phyloP scores from a whole-genome alignment of 2,113 vertebrate genomes.

The Dendropsophus ebraccatus region DNA sequence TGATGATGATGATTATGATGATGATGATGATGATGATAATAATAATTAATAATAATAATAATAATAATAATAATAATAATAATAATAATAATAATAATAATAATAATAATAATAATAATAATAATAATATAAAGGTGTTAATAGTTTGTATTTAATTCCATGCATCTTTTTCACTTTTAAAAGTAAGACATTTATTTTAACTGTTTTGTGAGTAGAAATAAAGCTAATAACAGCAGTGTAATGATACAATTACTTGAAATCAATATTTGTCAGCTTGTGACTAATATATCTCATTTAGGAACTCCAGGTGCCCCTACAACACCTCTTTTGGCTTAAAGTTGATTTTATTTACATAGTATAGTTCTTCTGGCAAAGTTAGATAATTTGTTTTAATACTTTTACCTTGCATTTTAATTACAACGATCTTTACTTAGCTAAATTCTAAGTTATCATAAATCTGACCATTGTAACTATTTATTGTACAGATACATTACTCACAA shows the following conservation, averaged over 20 bases:
- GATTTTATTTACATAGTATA: neutral
- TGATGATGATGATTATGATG: too few relatives aligned
- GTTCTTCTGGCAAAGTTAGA: neutral
- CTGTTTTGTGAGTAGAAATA: slow-evolving; percentile 15
- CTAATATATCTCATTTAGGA: slow-evolving; percentile 50
- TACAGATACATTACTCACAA: too few relatives aligned
- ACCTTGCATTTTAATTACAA: neutral
- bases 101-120: neutral
- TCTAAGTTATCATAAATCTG: neutral
- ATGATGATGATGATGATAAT: too few relatives aligned
- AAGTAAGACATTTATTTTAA: neutral
- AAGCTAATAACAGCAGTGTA: slow-evolving; percentile 35
- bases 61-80: too few relatives aligned
- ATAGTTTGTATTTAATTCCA: neutral
- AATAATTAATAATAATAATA: too few relatives aligned
- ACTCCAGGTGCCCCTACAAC: slow-evolving; percentile 19
- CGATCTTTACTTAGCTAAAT: neutral
- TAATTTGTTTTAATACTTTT: neutral
- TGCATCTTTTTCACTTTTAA: neutral
- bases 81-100: too few relatives aligned
- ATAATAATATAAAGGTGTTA: neutral
- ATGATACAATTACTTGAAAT: slow-evolving; percentile 35
- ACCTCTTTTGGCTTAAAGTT: neutral
- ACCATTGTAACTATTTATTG: neutral
- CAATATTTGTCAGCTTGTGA: slow-evolving; percentile 41